phyloP scores from a whole-genome alignment of 2,113 vertebrate species.

The Poeciliopsis retropinna region DNA sequence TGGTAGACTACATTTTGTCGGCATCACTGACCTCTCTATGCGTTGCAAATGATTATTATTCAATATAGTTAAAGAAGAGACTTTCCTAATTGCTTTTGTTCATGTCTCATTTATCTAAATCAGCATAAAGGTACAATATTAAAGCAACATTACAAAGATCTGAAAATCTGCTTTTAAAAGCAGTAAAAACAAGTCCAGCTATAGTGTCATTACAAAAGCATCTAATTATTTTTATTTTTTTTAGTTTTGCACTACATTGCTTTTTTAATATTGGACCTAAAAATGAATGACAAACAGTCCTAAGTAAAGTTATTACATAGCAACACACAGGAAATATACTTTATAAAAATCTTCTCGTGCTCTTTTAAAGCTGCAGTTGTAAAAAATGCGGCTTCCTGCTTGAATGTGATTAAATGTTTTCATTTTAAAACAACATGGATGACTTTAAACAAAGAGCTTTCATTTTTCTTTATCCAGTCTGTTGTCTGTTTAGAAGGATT shows the following conservation, averaged over 20 bases:
- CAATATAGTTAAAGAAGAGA: background rate
- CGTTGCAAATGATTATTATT: background rate
- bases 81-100: background rate
- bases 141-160: background rate
- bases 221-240: background rate
- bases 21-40: background rate
- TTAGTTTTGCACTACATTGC: background rate
- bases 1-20: background rate
- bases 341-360: too few species aligned
- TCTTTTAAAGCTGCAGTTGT: background rate
- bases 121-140: background rate
- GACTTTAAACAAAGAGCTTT: background rate
- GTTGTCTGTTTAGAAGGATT: constrained; percentile 16
- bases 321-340: too few species aligned
- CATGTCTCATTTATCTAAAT: background rate
- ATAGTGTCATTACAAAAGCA: background rate
- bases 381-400: background rate
- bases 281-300: background rate
- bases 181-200: background rate
- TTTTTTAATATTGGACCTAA: background rate
- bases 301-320: too few species aligned
- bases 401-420: background rate
- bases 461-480: constrained; percentile 1
- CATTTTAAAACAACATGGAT: background rate
- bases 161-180: constrained; percentile 6